These are phyloP conservation scores for Dromiciops gliroides DNA, from an alignment of 2,113 vertebrate genomes.

Conservation along the genomic window DNA sequence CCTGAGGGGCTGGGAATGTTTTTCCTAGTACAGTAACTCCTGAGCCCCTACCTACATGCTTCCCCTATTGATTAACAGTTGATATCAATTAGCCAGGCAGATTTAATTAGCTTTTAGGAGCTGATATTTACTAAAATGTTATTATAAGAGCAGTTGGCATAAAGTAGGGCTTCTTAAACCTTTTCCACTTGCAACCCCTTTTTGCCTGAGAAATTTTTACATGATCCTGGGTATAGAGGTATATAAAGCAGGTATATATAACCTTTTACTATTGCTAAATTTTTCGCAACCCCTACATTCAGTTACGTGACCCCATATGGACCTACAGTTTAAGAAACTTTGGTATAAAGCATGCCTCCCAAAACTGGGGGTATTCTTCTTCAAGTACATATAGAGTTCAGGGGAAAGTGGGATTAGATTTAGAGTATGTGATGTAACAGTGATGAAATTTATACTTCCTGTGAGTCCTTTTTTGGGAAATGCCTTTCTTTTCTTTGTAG, in stretches of 20 bases:
- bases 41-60: neutral
- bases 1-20: no score
- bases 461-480: neutral
- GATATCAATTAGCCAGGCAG: neutral
- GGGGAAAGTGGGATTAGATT: neutral
- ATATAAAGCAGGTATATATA: no score
- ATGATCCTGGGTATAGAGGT: no score
- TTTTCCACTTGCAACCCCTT: no score
- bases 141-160: neutral
- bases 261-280: no score
- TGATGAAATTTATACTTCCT: neutral
- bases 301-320: no score
- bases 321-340: no score
- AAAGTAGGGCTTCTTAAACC: no score
- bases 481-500: neutral
- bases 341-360: no score
- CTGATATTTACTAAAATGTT: neutral
- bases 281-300: no score
- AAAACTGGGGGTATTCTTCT: no score
- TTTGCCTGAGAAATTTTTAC: no score
- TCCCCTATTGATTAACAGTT: neutral
- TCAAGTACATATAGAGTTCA: neutral
- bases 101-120: neutral
- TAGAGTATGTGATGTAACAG: neutral
- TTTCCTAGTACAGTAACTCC: neutral